Base-by-base conservation (phyloP, 2,888 invertebrate genomes). In the Escarpia spicata region DNA sequence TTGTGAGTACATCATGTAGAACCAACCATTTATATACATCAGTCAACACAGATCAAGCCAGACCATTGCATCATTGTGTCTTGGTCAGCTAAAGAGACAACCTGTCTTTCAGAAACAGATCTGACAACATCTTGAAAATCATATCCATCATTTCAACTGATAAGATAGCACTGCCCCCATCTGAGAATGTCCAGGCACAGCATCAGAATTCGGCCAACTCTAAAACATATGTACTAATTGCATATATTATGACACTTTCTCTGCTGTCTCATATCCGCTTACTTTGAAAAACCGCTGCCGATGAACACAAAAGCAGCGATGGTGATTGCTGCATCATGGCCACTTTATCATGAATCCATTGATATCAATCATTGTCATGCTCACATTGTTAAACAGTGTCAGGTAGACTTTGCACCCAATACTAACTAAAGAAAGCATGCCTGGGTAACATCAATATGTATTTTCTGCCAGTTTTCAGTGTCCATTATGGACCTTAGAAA, bases 101-200 rank as follows among this genome's bases (percentile, higher is more conserved):
- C 75, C 26, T 75, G 52, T 52, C 75, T 26, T 19, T 75, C 75
- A 75, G 75, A n/a, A 75, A 52, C 52, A 75, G 75, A n/a, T 75
- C 19, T 75, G 75, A 75, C 75, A 75, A 75, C 75, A 75, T 75
- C 75, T 75, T 75, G 75, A 75, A 75, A 75, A 75, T n/a, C 75
- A 75, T 26, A 9, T 12, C 12, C 52, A 52, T 52, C 52, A 15
- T 15, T 52, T 52, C 2, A 26, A 75, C 75, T 75, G 75, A 75
- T 75, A 75, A 75, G 75, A 75, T 26, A 75, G n/a, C 75, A 75
- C 75, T 75, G 75, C 4, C n/a, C n/a, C 75, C 4, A n/a, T 26
- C 75, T 75, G 26, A 75, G 19, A 75, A 75, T 75, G 75, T 26
- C 75, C 19, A 3, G 75, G 15, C 75, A 75, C 26, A 3, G 6